These are phyloP conservation scores for Meiosimyza decipiens DNA, from an alignment of 2,888 invertebrate genomes.

Conservation along the genomic window DNA sequence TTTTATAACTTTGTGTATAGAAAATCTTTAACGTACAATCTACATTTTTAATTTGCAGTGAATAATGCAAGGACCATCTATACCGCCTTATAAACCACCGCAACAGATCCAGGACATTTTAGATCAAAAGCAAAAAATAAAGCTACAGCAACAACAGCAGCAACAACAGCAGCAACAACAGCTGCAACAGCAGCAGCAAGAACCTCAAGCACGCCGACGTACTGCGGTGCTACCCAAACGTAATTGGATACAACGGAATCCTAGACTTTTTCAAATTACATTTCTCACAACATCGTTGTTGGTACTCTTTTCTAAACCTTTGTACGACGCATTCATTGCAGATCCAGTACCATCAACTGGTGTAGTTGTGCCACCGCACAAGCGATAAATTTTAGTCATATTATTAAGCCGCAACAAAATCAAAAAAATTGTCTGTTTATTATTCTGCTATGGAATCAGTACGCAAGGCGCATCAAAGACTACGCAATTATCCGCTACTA, in stretches of 20 bases:
- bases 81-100: conserved; percentile 57
- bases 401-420: neutral
- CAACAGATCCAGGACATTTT: conserved; percentile 50
- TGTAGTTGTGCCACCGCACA: conserved; percentile 55
- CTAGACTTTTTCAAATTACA: conserved; percentile 71
- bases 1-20: conserved; percentile 17
- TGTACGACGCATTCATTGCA: conserved; percentile 76
- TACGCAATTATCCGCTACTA: conserved; percentile 79
- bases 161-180: conserved; percentile 44
- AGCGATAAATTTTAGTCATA: conserved; percentile 48
- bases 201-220: conserved; percentile 53
- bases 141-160: conserved; percentile 47
- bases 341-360: conserved; percentile 62
- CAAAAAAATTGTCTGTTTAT: neutral
- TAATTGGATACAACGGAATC: conserved; percentile 73
- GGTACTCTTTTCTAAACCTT: conserved; percentile 76
- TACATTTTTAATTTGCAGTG: conserved; percentile 36
- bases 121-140: conserved; percentile 7
- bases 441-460: conserved; percentile 78
- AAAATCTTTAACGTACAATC: conserved; percentile 1
- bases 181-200: conserved; percentile 44
- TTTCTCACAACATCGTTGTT: conserved; percentile 69
- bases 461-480: conserved; percentile 77
- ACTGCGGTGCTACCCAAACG: conserved; percentile 67
- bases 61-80: conserved; percentile 53